Conservation (phyloP, 2,888 invertebrate genomes). For the Brachyptera putata region DNA sequence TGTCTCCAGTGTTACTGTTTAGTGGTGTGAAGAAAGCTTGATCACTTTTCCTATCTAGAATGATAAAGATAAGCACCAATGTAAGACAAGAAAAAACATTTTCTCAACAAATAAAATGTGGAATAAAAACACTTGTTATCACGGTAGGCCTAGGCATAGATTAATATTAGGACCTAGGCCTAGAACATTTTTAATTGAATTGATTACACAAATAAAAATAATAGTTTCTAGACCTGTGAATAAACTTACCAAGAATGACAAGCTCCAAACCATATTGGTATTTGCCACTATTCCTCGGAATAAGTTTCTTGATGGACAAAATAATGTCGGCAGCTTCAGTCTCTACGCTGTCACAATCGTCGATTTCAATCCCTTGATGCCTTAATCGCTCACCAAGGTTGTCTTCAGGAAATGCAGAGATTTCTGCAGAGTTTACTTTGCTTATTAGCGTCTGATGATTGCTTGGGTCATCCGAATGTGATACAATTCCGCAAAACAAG, state of each 20-base stretch:
- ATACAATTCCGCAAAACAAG: conserved; percentile 23
- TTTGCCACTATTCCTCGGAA: conserved; percentile 28
- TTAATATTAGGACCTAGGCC: too few species aligned
- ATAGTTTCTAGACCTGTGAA: not conserved
- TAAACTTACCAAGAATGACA: conserved; percentile 26
- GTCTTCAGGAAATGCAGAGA: too few species aligned
- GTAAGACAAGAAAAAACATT: too few species aligned
- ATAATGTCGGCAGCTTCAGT: not conserved
- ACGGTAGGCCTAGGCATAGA: too few species aligned
- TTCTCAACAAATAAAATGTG: too few species aligned
- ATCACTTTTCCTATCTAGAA: conserved; percentile 24
- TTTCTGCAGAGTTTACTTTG: conserved; percentile 28
- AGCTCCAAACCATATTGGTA: conserved; percentile 25
- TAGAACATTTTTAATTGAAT: too few species aligned
- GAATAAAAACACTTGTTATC: too few species aligned
- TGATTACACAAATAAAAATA: too few species aligned
- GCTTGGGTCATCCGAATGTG: too few species aligned
- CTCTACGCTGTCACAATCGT: not conserved
- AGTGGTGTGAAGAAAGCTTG: conserved; percentile 10
- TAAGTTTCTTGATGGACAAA: conserved; percentile 27
- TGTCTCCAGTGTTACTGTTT: not conserved
- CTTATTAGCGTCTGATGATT: too few species aligned
- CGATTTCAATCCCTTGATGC: not conserved
- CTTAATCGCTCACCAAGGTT: not conserved
- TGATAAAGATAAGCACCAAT: too few species aligned